These are phyloP conservation scores for Drosophila bocqueti DNA, from an alignment of 1,140 invertebrate genomes.

Conservation along the genomic window DNA sequence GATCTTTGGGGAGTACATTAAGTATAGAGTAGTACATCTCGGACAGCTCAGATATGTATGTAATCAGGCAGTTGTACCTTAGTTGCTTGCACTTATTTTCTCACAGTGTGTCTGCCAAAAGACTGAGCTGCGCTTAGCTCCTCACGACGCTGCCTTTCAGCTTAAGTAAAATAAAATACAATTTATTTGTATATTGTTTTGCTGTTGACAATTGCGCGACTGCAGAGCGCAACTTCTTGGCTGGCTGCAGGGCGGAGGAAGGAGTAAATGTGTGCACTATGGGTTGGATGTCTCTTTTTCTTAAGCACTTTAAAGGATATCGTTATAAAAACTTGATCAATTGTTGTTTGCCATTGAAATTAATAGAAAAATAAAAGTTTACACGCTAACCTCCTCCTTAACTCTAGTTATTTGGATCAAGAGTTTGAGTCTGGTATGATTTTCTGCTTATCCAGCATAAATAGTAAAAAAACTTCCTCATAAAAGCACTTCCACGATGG, in stretches of 20 bases:
- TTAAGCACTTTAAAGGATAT: background rate
- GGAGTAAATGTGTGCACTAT: constrained; percentile 4
- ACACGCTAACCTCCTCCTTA: background rate
- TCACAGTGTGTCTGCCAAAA: constrained; percentile 47
- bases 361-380: background rate
- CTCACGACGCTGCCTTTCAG: constrained; percentile 53
- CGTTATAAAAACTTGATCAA: too few species aligned
- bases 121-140: constrained; percentile 28
- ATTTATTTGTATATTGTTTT: constrained; percentile 76
- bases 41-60: background rate
- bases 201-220: constrained; percentile 64
- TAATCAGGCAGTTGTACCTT: background rate
- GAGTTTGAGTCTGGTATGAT: background rate
- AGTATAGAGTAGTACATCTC: background rate
- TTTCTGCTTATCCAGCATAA: background rate
- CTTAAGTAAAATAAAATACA: constrained; percentile 76
- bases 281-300: background rate
- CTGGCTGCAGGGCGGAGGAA: background rate
- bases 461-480: background rate
- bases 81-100: background rate
- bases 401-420: background rate
- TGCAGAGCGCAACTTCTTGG: constrained; percentile 32
- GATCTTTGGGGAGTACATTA: background rate
- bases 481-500: background rate
- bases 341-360: background rate